A percentile compares a stretch with the other conserved stretches of the same genome.
Evolutionary conservation across 2,113 vertebrate genomes (phyloP).

Genomic region (Heptranchias perlo): DNA sequence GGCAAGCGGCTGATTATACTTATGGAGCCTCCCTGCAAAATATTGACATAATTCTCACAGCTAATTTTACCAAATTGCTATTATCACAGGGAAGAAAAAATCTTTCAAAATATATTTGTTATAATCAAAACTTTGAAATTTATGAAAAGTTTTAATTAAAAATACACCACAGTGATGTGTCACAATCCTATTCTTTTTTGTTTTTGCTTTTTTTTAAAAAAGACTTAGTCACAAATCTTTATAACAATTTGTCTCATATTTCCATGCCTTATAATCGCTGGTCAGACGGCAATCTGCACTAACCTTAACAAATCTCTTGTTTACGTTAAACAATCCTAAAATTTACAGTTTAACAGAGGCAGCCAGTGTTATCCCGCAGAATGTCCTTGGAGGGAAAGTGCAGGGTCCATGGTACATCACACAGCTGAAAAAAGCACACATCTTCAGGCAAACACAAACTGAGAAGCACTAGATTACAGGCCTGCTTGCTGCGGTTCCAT

Average conservation of each 20-base stretch:
- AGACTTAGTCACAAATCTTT: background rate
- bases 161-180: background rate
- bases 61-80: constrained; percentile 4
- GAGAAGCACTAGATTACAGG: constrained; percentile 43
- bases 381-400: constrained; percentile 41
- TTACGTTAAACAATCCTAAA: constrained; percentile 41
- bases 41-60: background rate
- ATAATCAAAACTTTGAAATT: background rate
- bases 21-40: background rate
- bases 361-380: constrained; percentile 39
- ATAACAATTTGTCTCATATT: background rate
- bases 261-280: background rate
- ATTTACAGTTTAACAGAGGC: constrained; percentile 47
- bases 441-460: constrained; percentile 50
- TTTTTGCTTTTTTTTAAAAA: background rate
- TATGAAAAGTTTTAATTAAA: background rate
- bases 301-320: constrained; percentile 38
- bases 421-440: constrained; percentile 40
- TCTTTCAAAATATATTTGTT: background rate
- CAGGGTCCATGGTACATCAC: background rate
- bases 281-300: constrained; percentile 39
- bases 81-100: background rate
- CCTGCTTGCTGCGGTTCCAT: constrained; percentile 45
- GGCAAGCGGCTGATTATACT: background rate
- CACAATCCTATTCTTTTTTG: too few species aligned